phyloP scores from a whole-genome alignment of 2,113 vertebrate species.

The Leptocoma aspasia region DNA sequence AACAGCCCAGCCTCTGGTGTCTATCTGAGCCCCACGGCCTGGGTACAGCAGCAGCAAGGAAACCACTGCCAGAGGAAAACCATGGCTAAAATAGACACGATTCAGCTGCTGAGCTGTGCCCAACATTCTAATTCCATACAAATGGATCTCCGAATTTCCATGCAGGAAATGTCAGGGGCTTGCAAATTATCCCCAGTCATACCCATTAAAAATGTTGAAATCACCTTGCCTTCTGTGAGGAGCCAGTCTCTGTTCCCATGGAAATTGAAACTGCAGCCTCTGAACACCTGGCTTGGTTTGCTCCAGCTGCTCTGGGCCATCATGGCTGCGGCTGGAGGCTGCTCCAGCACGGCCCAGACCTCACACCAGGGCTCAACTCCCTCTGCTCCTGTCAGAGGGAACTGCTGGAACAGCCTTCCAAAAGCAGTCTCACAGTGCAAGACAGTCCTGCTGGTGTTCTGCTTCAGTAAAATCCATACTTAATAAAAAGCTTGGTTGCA shows the following conservation, averaged over 20 bases:
- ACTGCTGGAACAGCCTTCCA: not conserved
- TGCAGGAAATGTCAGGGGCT: not conserved
- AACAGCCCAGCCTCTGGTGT: not conserved
- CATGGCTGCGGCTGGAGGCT: not conserved
- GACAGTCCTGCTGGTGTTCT: not conserved
- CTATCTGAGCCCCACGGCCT: not conserved
- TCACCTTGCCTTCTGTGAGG: not conserved
- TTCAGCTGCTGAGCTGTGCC: not conserved
- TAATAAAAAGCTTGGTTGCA: not conserved
- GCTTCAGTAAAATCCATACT: not conserved
- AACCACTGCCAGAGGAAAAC: not conserved
- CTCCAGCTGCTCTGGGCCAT: not conserved
- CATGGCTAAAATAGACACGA: fast-evolving
- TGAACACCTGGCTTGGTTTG: not conserved
- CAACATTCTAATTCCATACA: not conserved
- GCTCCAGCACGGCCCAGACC: fast-evolving
- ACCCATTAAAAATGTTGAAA: not conserved
- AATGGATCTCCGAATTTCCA: fast-evolving
- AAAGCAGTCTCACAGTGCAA: not conserved
- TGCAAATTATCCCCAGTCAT: not conserved
- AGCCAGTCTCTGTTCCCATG: not conserved
- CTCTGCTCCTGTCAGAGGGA: not conserved
- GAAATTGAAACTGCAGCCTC: not conserved
- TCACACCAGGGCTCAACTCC: fast-evolving
- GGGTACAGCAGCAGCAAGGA: not conserved